Evolutionary conservation across 2,113 vertebrate species (phyloP).

Genomic region (Petromus typicus): DNA sequence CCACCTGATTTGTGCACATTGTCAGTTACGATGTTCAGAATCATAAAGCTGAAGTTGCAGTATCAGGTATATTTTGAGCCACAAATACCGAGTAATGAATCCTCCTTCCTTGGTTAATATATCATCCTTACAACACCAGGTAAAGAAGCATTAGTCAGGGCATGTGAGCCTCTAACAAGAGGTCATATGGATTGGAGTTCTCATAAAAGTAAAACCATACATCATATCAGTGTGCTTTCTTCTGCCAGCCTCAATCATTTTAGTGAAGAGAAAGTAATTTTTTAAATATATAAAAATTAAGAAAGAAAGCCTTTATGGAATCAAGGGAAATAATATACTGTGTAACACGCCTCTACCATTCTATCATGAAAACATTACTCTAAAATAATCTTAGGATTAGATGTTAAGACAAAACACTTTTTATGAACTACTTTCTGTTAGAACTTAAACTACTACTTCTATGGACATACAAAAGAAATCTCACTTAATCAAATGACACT

Average conservation of each 20-base stretch:
- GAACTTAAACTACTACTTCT: background rate
- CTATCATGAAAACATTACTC: background rate
- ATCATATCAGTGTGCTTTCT: background rate
- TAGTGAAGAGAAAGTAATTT: background rate
- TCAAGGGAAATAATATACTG: background rate
- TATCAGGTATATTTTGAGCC: constrained; percentile 39
- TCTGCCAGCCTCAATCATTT: background rate
- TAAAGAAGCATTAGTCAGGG: background rate
- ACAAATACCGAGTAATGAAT: background rate
- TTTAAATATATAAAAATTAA: background rate
- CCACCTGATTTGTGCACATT: background rate
- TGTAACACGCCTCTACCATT: background rate
- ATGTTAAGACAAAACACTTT: background rate
- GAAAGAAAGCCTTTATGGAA: background rate
- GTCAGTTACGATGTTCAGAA: background rate
- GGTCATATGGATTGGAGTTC: background rate
- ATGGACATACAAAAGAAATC: background rate
- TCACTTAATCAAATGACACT: background rate
- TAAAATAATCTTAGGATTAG: background rate
- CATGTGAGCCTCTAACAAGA: background rate
- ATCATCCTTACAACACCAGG: background rate
- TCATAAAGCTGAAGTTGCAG: background rate
- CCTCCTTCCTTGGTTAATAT: background rate
- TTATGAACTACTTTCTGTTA: background rate
- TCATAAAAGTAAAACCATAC: background rate